Evolutionary conservation across 2,113 vertebrate genomes (phyloP), one percentile per base, ranked within the genome.

Genomic region (Scortum barcoo): DNA sequence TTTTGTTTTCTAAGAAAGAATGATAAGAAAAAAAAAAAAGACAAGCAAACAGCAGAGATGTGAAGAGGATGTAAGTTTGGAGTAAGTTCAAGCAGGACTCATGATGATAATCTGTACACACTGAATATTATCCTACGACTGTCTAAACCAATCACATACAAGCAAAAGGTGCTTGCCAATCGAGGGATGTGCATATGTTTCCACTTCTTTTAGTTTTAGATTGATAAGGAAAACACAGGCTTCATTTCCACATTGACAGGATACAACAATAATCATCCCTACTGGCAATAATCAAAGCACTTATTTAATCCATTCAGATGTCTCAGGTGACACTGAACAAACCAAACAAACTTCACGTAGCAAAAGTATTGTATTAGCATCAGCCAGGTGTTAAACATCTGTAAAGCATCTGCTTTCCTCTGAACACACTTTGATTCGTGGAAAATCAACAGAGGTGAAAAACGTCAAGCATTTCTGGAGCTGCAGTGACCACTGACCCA

Each of bases 341-440:
- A 0, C 26, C 26, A 62, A 79, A 63, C 62, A 65, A 50, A 19
- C 51, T 40, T 7, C 42, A 50, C 22, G 26, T 11, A 20, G 33
- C 58, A 69, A 69, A 28, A 66, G 26, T n/a, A n/a, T n/a, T 2
- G 38, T 26, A 50, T 68, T 53, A 38, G 11, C 26, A 26, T 50
- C 48, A 78, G 60, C 76, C 66, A 78, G 81, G 57, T 78, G 79
- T 85, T 70, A 14, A 61, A 60, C 85, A 83, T 77, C 73, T 85
- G 72, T 30, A 38, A 24, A 66, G 7, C 26, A 13, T 46, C 66
- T 76, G 72, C 7, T 53, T 19, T 54, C 7, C 61, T 53, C 67
- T 69, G 60, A 48, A 46, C 66, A 33, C 11, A 5, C 10, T 16
- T 46, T 50, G 38, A 76, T 40, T 81, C 24, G 76, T 14, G 33